phyloP scores from a whole-genome alignment of 2,888 invertebrate species.

The Ferrisia virgata region DNA sequence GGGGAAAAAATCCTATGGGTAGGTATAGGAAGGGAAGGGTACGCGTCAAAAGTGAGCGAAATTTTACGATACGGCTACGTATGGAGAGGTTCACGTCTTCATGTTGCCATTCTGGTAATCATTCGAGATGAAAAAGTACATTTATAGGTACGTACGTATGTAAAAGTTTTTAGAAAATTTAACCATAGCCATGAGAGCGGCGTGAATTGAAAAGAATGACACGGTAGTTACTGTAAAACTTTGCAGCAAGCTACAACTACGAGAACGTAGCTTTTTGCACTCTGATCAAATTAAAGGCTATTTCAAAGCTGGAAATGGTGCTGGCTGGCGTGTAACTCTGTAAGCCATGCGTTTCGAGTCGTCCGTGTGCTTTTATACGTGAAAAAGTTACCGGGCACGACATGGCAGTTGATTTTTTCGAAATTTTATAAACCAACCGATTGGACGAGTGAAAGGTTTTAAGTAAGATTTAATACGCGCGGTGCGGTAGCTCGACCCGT shows the following conservation, averaged over 20 bases:
- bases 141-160: too few species aligned
- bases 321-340: background rate
- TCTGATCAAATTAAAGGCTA: slow-evolving; percentile 5
- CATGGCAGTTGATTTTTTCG: background rate
- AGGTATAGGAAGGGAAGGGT: too few species aligned
- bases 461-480: background rate
- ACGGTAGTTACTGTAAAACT: background rate
- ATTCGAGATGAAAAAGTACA: background rate
- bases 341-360: background rate
- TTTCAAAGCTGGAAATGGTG: background rate
- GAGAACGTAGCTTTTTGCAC: background rate
- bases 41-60: too few species aligned
- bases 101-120: background rate
- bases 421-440: background rate
- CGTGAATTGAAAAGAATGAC: background rate
- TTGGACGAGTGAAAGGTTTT: background rate
- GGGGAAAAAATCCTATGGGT: too few species aligned
- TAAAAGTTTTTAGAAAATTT: background rate
- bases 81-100: background rate
- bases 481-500: background rate
- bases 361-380: background rate
- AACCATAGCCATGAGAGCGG: background rate
- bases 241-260: too few species aligned
- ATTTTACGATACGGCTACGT: too few species aligned
- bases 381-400: background rate